A percentile compares a stretch with the other conserved stretches of the same genome.
Evolutionary conservation across 2,113 vertebrate genomes (phyloP).

Genomic region (Pipa parva): DNA sequence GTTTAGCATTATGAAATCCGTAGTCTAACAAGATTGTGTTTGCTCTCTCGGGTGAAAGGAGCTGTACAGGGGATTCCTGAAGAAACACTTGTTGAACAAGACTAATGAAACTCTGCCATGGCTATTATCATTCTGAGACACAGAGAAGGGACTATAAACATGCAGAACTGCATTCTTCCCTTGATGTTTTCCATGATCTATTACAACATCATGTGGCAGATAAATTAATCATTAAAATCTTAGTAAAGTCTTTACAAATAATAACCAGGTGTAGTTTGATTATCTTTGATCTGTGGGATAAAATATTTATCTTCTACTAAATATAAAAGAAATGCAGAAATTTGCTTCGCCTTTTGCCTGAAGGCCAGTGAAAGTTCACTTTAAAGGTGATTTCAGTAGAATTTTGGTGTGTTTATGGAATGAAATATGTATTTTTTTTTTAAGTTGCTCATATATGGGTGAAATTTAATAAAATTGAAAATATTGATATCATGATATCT

Average conservation of each 20-base stretch:
- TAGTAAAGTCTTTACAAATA: constrained; percentile 80
- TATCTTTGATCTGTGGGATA: constrained; percentile 63
- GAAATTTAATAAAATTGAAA: too few relatives aligned
- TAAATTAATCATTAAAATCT: constrained; percentile 83
- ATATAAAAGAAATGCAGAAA: constrained; percentile 46
- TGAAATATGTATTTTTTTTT: too few relatives aligned
- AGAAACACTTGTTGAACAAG: constrained; percentile 78
- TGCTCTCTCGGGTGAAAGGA: constrained; percentile 76
- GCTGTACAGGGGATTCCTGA: constrained; percentile 76
- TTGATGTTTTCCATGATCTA: constrained; percentile 80
- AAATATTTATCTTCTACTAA: constrained; percentile 59
- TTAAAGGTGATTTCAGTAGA: constrained; percentile 33
- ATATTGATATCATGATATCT: too few relatives aligned
- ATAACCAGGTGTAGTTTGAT: constrained; percentile 74
- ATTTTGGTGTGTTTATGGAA: too few relatives aligned
- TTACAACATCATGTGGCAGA: constrained; percentile 71
- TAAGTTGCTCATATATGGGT: too few relatives aligned
- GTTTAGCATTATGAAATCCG: too few relatives aligned
- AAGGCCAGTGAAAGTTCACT: constrained; percentile 45
- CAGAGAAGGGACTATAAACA: constrained; percentile 68
- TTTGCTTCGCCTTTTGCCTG: constrained; percentile 52
- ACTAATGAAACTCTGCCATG: constrained; percentile 77
- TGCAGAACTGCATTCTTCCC: constrained; percentile 76
- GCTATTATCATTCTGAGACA: constrained; percentile 77
- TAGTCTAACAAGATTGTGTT: constrained; percentile 61